Conservation (phyloP, 2,113 vertebrate species). For the Trogon melanurus region DNA sequence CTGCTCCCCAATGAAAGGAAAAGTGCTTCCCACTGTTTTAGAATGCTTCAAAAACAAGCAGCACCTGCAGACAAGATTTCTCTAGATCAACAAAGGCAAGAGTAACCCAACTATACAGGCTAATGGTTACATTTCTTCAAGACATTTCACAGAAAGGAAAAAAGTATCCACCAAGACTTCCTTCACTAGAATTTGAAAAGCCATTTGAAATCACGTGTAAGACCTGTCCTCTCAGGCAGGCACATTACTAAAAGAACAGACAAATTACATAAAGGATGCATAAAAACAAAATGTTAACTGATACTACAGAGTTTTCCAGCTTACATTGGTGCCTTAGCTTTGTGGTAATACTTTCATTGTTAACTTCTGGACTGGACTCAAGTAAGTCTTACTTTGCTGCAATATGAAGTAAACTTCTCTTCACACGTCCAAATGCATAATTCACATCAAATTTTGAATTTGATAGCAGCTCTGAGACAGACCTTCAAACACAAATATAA, state of each 20-base stretch:
- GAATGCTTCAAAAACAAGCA: neutral
- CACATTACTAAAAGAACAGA: neutral
- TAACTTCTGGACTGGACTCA: slow-evolving; percentile 52
- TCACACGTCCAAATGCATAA: slow-evolving; percentile 97
- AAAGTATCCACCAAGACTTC: neutral
- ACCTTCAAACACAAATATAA: slow-evolving; percentile 76
- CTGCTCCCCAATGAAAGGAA: neutral
- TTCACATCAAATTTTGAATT: slow-evolving; percentile 99
- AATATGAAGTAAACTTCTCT: slow-evolving; percentile 98
- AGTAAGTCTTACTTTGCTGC: slow-evolving; percentile 93
- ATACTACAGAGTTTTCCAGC: slow-evolving; percentile 54
- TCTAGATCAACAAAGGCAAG: neutral
- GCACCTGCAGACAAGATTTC: neutral
- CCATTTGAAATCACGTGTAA: neutral
- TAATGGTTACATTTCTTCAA: neutral
- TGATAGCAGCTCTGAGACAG: slow-evolving; percentile 93
- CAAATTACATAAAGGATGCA: neutral
- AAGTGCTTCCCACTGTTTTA: neutral
- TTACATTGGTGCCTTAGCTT: slow-evolving; percentile 66
- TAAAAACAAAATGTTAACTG: slow-evolving; percentile 32
- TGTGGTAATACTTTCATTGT: slow-evolving; percentile 58
- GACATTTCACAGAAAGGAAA: neutral
- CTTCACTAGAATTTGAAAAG: neutral
- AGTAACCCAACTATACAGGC: neutral
- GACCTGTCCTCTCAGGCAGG: neutral